Evolutionary conservation across 2,888 invertebrate genomes (phyloP), one percentile per base, ranked within the genome.

Genomic region (Nomada flava): DNA sequence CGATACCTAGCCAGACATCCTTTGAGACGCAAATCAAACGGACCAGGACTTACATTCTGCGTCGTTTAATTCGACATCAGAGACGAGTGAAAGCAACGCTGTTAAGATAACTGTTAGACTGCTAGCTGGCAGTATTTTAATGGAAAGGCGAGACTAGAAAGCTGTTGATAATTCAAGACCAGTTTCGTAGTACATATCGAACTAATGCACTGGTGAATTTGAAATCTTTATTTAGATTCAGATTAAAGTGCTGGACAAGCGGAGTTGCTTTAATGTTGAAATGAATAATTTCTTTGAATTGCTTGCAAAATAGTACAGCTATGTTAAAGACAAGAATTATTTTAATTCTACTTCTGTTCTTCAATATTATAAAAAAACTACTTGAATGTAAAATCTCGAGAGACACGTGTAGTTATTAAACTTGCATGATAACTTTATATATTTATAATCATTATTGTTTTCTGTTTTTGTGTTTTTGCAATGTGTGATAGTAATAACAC

Each of bases 11-110:
- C 59, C 72, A 60, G 78, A 65, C 78, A 47, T 52, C 53, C 72
- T 78, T 77, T 78, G 68, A 69, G n/a, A 72, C 29, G 73, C 26
- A 82, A 85, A 76, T 82, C 59, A 42, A 62, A 65, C 72, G 73
- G 52, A 55, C 26, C 57, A 73, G 60, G 76, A 57, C 10, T 63
- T 63, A 68, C 55, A 63, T 59, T 53, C 47, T 26, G 42, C 50
- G 18, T 62, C 26, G 23, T 47, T 52, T 68, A 15, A 65, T 53
- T 64, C 52, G 55, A 63, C 44, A 69, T 26, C 13, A 20, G 60
- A 69, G 15, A 26, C 47, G 18, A 42, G 52, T 18, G 47, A 59
- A 18, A 26, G 23, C 36, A n/a, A 68, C 3, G 18, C 18, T 62
- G 65, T 65, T 72, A 70, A 76, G 65, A 75, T 77, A 81, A 76